Evolutionary conservation across 2,797 vertebrate genomes (phyloP).

Genomic region (Ceryle rudis): DNA sequence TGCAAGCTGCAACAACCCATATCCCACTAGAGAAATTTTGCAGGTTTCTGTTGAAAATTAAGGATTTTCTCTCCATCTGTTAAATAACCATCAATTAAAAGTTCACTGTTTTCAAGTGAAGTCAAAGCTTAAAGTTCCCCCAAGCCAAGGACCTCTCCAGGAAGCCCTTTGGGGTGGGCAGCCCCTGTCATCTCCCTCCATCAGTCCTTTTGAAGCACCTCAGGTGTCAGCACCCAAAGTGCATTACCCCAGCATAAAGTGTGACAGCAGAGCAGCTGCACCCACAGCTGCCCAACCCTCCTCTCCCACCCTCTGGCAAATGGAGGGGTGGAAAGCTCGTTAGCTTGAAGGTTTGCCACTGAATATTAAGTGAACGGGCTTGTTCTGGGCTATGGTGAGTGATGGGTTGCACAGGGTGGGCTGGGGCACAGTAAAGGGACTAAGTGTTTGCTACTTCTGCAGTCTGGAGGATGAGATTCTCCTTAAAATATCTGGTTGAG

Average conservation of each 20-base stretch:
- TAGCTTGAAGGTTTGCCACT: neutral
- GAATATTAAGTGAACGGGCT: neutral
- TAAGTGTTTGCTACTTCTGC: neutral
- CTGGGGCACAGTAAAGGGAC: neutral
- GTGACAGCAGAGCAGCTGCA: neutral
- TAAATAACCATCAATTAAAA: neutral
- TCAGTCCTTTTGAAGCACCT: neutral
- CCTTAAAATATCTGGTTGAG: neutral
- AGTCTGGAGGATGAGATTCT: neutral
- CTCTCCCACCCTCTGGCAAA: too few species aligned
- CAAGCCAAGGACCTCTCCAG: neutral
- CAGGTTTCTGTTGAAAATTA: neutral
- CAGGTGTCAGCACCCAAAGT: neutral
- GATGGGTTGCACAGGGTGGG: neutral
- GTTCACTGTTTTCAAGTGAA: neutral
- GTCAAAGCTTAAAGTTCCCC: neutral
- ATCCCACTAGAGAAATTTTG: neutral
- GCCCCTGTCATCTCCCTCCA: neutral
- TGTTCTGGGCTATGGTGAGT: neutral
- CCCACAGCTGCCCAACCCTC: neutral
- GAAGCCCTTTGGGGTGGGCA: neutral
- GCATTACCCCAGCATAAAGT: neutral
- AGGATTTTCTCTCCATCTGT: neutral
- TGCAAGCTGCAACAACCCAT: rapidly evolving
- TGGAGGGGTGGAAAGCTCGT: neutral